Percentiles rank a stretch among this genome's conserved stretches.
Evolutionary conservation across 2,888 invertebrate species (phyloP).

Genomic region (Diogma glabrata): DNA sequence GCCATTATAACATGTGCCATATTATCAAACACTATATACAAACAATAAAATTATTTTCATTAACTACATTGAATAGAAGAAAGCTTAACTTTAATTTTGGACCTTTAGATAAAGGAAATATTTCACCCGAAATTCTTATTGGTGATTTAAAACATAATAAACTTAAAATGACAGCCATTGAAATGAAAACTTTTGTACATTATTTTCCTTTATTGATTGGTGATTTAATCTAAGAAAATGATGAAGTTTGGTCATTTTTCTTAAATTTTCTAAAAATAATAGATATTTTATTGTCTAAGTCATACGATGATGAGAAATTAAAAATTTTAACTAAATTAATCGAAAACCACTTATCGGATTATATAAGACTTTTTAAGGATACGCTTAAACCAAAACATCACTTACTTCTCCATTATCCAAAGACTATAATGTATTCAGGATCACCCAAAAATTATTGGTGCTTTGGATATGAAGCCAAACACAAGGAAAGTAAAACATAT

Average conservation of each 20-base stretch:
- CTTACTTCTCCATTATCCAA: neutral
- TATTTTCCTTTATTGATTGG: neutral
- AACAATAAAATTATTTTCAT: constrained; percentile 16
- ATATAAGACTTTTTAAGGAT: neutral
- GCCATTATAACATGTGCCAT: constrained; percentile 20
- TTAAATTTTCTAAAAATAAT: constrained; percentile 2
- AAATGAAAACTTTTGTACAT: constrained; percentile 17
- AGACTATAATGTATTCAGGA: neutral
- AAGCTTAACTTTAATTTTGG: constrained; percentile 20
- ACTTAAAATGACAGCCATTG: constrained; percentile 18
- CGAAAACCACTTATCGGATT: neutral
- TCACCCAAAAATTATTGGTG: constrained; percentile 12
- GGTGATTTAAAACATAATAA: constrained; percentile 15
- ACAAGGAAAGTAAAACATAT: constrained; percentile 12
- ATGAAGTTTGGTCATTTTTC: neutral
- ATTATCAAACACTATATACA: constrained; percentile 15
- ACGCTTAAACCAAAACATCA: constrained; percentile 1
- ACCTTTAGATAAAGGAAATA: constrained; percentile 8
- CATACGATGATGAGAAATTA: neutral
- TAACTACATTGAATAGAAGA: constrained; percentile 17
- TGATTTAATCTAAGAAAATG: neutral
- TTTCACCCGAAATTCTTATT: constrained; percentile 17
- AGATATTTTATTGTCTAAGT: neutral
- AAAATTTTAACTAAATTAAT: neutral
- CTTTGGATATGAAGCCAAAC: constrained; percentile 12